Percentiles rank a stretch among this genome's conserved stretches.
These are phyloP conservation scores for Rhimphoctona megacephalus DNA, from an alignment of 2,888 invertebrate genomes.

Conservation along the genomic window DNA sequence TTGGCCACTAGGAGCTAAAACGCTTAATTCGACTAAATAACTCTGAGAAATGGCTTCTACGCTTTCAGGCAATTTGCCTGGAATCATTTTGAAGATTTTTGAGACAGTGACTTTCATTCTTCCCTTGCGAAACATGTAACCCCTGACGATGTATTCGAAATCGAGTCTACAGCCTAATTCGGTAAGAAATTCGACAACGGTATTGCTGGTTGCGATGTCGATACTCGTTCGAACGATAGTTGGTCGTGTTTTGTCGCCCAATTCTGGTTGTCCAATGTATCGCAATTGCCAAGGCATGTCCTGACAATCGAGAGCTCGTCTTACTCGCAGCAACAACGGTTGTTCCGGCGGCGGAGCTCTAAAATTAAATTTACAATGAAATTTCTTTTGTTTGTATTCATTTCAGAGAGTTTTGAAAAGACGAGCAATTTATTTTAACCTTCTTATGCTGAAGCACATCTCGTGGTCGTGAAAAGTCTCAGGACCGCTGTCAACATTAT, in stretches of 20 bases:
- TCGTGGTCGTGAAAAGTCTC: slow-evolving; percentile 98
- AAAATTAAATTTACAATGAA: slow-evolving; percentile 49
- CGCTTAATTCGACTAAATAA: slow-evolving; percentile 96
- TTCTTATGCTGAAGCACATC: slow-evolving; percentile 93
- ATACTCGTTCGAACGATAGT: slow-evolving; percentile 96
- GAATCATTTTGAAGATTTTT: slow-evolving; percentile 95
- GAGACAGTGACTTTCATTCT: slow-evolving; percentile 98
- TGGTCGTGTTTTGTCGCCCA: slow-evolving; percentile 94
- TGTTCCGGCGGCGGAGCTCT: slow-evolving; percentile 82
- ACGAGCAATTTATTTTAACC: slow-evolving; percentile 70
- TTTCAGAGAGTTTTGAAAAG: neutral
- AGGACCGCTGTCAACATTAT: slow-evolving; percentile 95
- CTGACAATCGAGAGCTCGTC: slow-evolving; percentile 93
- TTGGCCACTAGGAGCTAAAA: slow-evolving; percentile 95
- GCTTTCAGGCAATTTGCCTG: slow-evolving; percentile 89
- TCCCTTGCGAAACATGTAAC: slow-evolving; percentile 97
- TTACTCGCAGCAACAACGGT: slow-evolving; percentile 91
- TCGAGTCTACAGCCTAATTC: slow-evolving; percentile 96
- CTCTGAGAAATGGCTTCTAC: slow-evolving; percentile 96
- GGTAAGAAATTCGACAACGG: slow-evolving; percentile 95
- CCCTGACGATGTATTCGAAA: slow-evolving; percentile 97
- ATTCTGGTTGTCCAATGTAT: slow-evolving; percentile 96
- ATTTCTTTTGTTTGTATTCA: neutral
- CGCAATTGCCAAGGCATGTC: slow-evolving; percentile 96
- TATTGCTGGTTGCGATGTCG: slow-evolving; percentile 96